Conservation (phyloP, 2,888 invertebrate species). For the Volucella bombylans region DNA sequence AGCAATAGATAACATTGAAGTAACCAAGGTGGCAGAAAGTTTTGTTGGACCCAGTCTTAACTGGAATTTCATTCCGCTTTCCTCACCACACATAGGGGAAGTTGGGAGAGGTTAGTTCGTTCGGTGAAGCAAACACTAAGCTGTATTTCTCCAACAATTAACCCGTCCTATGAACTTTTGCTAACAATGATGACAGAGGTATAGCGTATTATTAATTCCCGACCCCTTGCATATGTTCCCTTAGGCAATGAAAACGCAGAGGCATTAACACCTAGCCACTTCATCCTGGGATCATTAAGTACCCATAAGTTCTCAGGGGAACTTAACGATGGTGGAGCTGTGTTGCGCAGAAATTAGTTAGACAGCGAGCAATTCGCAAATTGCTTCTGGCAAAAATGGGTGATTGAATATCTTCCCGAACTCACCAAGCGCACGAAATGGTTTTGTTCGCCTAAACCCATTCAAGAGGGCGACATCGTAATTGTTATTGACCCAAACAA, state of each 20-base stretch:
- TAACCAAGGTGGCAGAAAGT: conserved; percentile 2
- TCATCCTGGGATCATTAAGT: conserved; percentile 50
- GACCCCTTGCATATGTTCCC: conserved; percentile 43
- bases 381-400: too few relatives aligned
- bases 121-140: conserved; percentile 59
- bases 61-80: conserved; percentile 71
- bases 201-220: conserved; percentile 68
- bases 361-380: too few relatives aligned
- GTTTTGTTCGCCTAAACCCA: too few relatives aligned
- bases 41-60: too few relatives aligned
- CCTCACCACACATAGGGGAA: conserved; percentile 70
- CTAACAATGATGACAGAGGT: conserved; percentile 38
- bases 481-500: too few relatives aligned
- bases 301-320: conserved; percentile 15
- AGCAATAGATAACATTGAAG: too few relatives aligned
- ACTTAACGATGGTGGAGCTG: neutral
- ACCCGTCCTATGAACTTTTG: conserved; percentile 70
- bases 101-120: conserved; percentile 60
- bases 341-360: too few relatives aligned
- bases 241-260: conserved; percentile 44
- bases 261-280: conserved; percentile 74
- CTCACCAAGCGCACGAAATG: too few relatives aligned
- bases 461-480: too few relatives aligned
- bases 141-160: conserved; percentile 49
- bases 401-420: too few relatives aligned